These are phyloP conservation scores for Sitta carolinensis DNA, from an alignment of 2,797 vertebrate species.

Conservation along the genomic window DNA sequence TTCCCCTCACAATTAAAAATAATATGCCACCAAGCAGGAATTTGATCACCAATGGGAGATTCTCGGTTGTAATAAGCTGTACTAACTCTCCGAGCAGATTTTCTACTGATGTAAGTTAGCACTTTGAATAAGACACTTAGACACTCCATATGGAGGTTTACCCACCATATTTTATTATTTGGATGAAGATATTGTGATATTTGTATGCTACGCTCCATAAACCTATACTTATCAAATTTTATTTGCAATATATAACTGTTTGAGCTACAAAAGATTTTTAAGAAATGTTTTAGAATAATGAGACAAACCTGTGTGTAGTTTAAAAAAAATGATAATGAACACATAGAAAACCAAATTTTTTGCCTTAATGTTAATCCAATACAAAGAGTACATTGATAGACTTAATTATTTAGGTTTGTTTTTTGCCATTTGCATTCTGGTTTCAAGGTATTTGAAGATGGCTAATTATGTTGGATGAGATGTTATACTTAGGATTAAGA, in stretches of 20 bases:
- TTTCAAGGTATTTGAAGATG: background rate
- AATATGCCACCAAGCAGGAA: background rate
- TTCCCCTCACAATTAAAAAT: background rate
- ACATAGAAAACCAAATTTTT: background rate
- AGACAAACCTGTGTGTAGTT: background rate
- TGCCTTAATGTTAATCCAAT: background rate
- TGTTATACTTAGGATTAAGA: background rate
- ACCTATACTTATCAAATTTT: background rate
- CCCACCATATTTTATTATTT: background rate
- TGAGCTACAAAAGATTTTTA: background rate
- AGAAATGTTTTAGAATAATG: background rate
- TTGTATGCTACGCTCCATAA: background rate
- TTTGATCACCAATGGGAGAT: background rate
- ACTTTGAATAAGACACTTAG: background rate
- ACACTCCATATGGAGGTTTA: background rate
- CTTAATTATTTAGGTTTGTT: background rate
- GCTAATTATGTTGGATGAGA: background rate
- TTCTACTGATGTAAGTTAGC: background rate
- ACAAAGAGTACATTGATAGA: background rate
- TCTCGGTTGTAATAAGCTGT: background rate
- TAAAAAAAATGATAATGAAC: accelerated
- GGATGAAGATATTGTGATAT: background rate
- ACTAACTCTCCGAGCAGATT: background rate
- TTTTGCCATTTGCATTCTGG: background rate
- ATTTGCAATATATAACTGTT: background rate